Percentiles rank a stretch among this genome's conserved stretches.
phyloP scores from a whole-genome alignment of 2,888 invertebrate genomes.

The Drosophila aldrichi region DNA sequence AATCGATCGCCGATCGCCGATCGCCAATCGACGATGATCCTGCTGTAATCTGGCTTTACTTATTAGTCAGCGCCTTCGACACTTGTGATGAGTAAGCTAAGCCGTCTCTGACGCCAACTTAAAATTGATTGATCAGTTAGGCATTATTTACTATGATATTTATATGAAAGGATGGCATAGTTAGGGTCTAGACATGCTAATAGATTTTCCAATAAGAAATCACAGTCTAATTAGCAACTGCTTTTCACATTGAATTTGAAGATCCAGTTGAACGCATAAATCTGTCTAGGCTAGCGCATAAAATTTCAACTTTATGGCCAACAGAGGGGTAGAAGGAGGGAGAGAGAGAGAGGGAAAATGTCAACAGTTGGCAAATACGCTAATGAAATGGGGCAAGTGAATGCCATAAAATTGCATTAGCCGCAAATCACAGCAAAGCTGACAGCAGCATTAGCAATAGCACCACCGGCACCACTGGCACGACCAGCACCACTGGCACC shows the following conservation, averaged over 20 bases:
- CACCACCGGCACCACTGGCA: not conserved
- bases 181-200: not conserved
- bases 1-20: not conserved
- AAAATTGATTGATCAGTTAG: not conserved
- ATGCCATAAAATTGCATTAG: slow-evolving; percentile 53
- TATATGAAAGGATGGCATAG: too few species aligned
- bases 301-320: slow-evolving; percentile 17
- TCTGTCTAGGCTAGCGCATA: slow-evolving; percentile 1
- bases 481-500: not conserved
- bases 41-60: not conserved
- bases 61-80: not conserved
- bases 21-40: not conserved
- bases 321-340: not conserved
- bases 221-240: not conserved
- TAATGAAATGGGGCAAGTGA: slow-evolving; percentile 52
- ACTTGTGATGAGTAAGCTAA: not conserved
- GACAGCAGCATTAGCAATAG: slow-evolving; percentile 10
- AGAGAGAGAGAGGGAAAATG: slow-evolving; percentile 18
- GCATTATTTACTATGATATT: too few species aligned
- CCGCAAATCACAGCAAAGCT: slow-evolving; percentile 42
- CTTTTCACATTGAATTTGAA: not conserved
- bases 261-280: slow-evolving; percentile 4
- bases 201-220: not conserved
- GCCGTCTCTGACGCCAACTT: not conserved
- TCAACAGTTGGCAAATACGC: slow-evolving; percentile 36